Evolutionary conservation across 2,113 vertebrate species (phyloP), one percentile per base, ranked within the genome.

Genomic region (Salvator merianae): DNA sequence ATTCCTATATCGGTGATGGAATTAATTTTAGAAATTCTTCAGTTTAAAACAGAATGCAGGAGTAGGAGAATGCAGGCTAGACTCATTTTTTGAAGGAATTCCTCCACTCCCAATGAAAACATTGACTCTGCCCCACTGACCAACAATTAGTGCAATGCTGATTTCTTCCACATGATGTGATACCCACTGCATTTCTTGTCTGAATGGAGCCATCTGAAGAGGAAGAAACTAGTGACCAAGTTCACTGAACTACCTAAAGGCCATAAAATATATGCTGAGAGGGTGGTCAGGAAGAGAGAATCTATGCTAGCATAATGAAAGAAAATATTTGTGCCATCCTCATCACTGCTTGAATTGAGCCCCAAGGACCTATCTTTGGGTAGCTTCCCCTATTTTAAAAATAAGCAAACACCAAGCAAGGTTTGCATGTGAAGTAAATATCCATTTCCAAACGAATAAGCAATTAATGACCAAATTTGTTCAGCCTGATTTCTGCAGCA

Each of bases 391-490:
- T 34, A 80, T 50, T 22, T 77, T 81, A 89, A 91, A 55, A 90
- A 86, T 90, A 87, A 82, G 86, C 81, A 84, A 88, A 88, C 80
- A 59, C 50, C 18, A 71, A 77, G 5, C 76, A 0, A 26, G 79
- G 90, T 87, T 22, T 20, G 87, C 73, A 83, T 76, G 86, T 70
- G 34, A 89, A 77, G 75, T 88, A 89, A 92, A 84, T 66, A 68
- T 83, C 72, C 77, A 1, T 69, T 86, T 88, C 84, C 90, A 87
- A 86, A 90, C 73, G 3, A 18, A 80, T 0, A 0, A 80, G 36
- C 4, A 83, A 88, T 88, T 74, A 80, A 84, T 88, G 88, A 86
- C 77, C 0, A 3, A 63, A 26, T 55, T 76, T 12, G 36, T 72
- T 53, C 28, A 3, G 1, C 0, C 0, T 20, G n/a, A 32, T 24